Base-by-base conservation (phyloP, 1,140 invertebrate species). In the Drosophila sechellia region DNA sequence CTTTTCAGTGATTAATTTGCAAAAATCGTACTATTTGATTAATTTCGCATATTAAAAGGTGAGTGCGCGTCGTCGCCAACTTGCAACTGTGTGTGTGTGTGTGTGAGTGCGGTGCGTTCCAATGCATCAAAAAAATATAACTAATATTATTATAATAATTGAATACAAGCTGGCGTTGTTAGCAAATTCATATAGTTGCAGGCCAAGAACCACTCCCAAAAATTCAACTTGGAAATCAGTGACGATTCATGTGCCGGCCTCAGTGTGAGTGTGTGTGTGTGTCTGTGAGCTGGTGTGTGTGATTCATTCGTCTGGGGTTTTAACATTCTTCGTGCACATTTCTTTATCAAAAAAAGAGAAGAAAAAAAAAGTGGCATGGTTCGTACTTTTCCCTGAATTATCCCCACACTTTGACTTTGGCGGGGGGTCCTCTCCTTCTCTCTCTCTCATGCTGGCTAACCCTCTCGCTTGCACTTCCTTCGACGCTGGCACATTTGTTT, bases 181-280 rank as follows among this genome's bases (percentile, higher is more conserved):
- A 56, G 60, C 48, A 57, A 69, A 42, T 40, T 37, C n/a, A 8
- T 31, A 2, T 50, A 5, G 10, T 10, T 70, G 17, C 31, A 15
- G 17, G 35, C 40, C 76, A 50, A 35, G 60, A 46, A 63, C 65
- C 80, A 84, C 84, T 80, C 85, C 84, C 69, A 68, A 89, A 74
- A 84, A 64, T 48, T 73, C 5, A 56, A 60, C 58, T 60, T 13
- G 50, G 50, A 66, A 65, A 48, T 27, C 39, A 74, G 58, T 61
- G 49, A 63, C 65, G 56, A 60, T 68, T 76, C 59, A 77, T 78
- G 75, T 84, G 77, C 84, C 84, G 85, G 84, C 50, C 71, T 59
- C 22, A 34, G 54, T 52, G 56, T 59, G 39, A 43, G 68, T 52
- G 37, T 63, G 46, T 69, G 56, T 59, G 64, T 55, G 39, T 59